These are phyloP conservation scores for Goniozus legneri DNA, from an alignment of 1,140 invertebrate genomes.

Conservation along the genomic window DNA sequence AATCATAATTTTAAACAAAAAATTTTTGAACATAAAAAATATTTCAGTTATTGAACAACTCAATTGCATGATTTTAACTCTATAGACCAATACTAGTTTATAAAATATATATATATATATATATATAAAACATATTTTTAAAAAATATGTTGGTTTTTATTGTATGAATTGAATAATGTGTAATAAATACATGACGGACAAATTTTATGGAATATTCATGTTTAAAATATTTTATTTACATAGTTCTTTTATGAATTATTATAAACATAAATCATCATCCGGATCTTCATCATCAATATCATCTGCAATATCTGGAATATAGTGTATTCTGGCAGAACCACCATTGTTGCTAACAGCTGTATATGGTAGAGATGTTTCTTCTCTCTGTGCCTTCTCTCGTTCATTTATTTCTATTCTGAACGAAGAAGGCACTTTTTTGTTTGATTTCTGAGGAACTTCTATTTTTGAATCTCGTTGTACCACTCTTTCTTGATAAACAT, in stretches of 20 bases:
- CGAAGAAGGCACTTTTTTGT: slow-evolving; percentile 33
- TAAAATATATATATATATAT: slow-evolving; percentile 1
- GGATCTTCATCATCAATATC: slow-evolving; percentile 61
- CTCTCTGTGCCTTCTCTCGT: slow-evolving; percentile 42
- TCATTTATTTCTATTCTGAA: slow-evolving; percentile 46
- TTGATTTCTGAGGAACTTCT: slow-evolving; percentile 20
- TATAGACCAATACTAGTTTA: not conserved
- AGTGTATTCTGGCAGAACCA: slow-evolving; percentile 55
- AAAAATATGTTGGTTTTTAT: not conserved
- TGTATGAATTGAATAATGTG: slow-evolving; percentile 1
- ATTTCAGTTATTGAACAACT: too few relatives aligned
- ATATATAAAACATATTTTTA: not conserved
- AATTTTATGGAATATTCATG: not conserved
- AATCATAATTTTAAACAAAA: too few relatives aligned
- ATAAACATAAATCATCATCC: slow-evolving; percentile 53
- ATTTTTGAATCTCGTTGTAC: slow-evolving; percentile 16
- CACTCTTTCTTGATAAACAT: slow-evolving; percentile 17
- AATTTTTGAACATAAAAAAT: too few relatives aligned
- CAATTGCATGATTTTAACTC: too few relatives aligned
- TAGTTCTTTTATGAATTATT: slow-evolving; percentile 24
- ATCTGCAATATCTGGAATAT: slow-evolving; percentile 54
- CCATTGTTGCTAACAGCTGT: slow-evolving; percentile 26
- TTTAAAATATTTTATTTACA: not conserved
- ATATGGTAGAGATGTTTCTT: slow-evolving; percentile 41
- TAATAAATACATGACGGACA: slow-evolving; percentile 23